These are phyloP conservation scores for Enteromius trimaculatus DNA, from an alignment of 2,797 vertebrate species.

Conservation along the genomic window DNA sequence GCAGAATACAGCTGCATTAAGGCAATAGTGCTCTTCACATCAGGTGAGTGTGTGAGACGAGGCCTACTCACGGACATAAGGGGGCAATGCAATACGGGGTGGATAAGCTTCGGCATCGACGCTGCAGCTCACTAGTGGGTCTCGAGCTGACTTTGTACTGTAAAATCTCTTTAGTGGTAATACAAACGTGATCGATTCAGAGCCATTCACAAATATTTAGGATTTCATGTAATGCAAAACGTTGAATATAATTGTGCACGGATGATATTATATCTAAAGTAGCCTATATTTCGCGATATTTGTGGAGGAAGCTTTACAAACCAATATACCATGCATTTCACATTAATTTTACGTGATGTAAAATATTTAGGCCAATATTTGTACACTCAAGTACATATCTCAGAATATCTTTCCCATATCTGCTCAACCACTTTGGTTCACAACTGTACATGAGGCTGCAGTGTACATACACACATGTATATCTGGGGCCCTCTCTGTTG, in stretches of 20 bases:
- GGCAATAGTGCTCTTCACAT: constrained; percentile 98
- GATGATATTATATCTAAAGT: not conserved
- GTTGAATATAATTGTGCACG: not conserved
- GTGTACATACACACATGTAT: not conserved
- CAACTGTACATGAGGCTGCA: not conserved
- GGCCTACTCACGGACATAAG: constrained; percentile 62
- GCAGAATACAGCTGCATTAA: constrained; percentile 99
- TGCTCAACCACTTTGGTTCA: not conserved
- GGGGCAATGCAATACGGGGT: constrained; percentile 44
- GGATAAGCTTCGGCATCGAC: constrained; percentile 52
- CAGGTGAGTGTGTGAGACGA: constrained; percentile 84
- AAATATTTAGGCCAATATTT: not conserved
- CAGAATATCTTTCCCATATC: not conserved
- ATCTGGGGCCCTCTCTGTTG: not conserved
- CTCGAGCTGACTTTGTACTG: constrained; percentile 62
- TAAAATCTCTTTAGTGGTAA: constrained; percentile 63
- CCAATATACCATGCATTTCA: not conserved
- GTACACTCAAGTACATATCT: not conserved
- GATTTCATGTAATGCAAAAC: constrained; percentile 1
- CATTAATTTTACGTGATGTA: not conserved
- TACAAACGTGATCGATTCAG: not conserved
- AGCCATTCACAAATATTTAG: not conserved
- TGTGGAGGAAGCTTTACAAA: not conserved
- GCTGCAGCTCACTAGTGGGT: constrained; percentile 62
- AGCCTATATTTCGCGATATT: not conserved